phyloP scores from a whole-genome alignment of 2,113 vertebrate genomes.

The Xenus cinereus region DNA sequence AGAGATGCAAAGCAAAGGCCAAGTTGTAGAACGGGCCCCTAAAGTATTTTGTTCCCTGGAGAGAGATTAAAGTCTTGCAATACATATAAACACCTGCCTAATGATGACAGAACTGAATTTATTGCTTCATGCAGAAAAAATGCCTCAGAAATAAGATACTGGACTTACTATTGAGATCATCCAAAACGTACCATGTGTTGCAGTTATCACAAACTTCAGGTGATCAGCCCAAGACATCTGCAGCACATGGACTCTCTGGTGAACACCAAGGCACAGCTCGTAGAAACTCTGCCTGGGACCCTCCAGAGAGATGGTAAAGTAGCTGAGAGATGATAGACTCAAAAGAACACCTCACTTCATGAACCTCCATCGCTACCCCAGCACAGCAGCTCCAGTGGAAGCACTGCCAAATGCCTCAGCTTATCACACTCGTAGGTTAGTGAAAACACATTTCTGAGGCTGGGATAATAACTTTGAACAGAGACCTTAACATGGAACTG shows the following conservation, averaged over 20 bases:
- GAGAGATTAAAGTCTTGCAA: conserved; percentile 55
- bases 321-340: conserved; percentile 17
- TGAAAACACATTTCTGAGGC: conserved; percentile 68
- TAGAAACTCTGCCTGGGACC: neutral
- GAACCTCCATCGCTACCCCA: neutral
- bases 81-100: conserved; percentile 64
- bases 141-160: conserved; percentile 58
- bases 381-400: conserved; percentile 41
- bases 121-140: conserved; percentile 56
- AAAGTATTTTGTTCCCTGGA: conserved; percentile 29
- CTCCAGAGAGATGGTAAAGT: conserved; percentile 43
- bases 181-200: conserved; percentile 4
- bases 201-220: conserved; percentile 43
- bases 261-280: conserved; percentile 33
- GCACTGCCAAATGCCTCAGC: conserved; percentile 37
- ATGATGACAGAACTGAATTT: conserved; percentile 58
- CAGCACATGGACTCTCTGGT: conserved; percentile 16
- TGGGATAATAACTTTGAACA: conserved; percentile 61
- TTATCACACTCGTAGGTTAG: conserved; percentile 60
- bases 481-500: conserved; percentile 57
- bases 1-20: conserved; percentile 20
- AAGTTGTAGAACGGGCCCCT: neutral
- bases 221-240: conserved; percentile 51
- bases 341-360: conserved; percentile 49
- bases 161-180: conserved; percentile 9